These are phyloP conservation scores for Liasis olivaceus DNA, from an alignment of 2,797 vertebrate species.

Conservation along the genomic window DNA sequence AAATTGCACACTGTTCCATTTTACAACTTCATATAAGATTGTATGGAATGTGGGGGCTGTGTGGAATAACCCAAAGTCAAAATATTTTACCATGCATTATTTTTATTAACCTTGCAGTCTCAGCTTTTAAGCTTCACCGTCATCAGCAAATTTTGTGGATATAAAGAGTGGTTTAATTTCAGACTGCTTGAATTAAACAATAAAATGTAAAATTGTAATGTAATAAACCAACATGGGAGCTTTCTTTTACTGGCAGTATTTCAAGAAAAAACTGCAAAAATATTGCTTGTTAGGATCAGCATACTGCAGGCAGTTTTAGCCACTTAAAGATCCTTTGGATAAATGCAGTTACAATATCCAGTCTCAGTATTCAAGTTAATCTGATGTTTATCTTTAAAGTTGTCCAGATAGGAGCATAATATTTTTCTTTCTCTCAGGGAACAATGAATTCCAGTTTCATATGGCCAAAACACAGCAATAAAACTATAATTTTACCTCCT, in stretches of 20 bases:
- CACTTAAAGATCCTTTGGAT: neutral
- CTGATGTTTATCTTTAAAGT: neutral
- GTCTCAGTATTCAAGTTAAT: neutral
- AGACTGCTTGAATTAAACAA: neutral
- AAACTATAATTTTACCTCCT: neutral
- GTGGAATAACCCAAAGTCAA: neutral
- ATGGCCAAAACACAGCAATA: neutral
- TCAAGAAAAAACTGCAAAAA: neutral
- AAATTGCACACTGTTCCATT: fast-evolving
- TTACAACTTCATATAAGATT: neutral
- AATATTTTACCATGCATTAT: neutral
- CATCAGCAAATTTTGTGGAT: neutral
- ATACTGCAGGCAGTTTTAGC: neutral
- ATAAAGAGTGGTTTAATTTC: conserved; percentile 1
- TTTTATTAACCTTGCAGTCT: neutral
- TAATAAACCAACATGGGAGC: neutral
- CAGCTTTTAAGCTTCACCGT: neutral
- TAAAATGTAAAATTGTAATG: neutral
- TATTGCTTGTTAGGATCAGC: neutral
- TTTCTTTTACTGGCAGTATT: neutral
- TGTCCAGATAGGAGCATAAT: neutral
- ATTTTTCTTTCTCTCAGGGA: neutral
- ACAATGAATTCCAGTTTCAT: neutral
- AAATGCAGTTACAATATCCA: neutral
- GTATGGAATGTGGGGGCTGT: neutral